Conservation (phyloP, 2,888 invertebrate genomes). For the Stenurella melanura region DNA sequence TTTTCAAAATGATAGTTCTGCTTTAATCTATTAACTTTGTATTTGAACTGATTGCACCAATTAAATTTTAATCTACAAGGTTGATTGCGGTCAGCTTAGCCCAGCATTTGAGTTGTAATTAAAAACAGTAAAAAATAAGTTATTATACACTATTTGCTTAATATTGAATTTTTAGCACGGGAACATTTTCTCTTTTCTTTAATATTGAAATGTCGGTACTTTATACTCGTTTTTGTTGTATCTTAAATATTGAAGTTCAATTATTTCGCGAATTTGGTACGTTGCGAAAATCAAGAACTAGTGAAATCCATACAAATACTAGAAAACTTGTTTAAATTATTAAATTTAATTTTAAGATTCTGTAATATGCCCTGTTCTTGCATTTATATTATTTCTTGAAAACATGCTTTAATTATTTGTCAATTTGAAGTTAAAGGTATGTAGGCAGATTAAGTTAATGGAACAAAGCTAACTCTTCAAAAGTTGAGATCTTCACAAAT, state of each 20-base stretch:
- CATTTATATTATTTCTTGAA: too few species aligned
- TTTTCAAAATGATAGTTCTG: slow-evolving; percentile 38
- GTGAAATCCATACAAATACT: not conserved
- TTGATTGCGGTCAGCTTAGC: slow-evolving; percentile 32
- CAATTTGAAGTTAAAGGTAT: too few species aligned
- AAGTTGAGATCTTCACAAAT: too few species aligned
- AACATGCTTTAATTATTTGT: too few species aligned
- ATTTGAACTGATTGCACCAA: slow-evolving; percentile 31
- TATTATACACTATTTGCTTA: slow-evolving; percentile 27
- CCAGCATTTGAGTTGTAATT: slow-evolving; percentile 36
- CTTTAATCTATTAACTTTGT: slow-evolving; percentile 28
- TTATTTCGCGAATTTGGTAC: not conserved
- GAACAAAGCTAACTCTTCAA: too few species aligned
- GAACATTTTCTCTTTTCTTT: slow-evolving; percentile 38
- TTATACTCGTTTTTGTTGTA: slow-evolving; percentile 3
- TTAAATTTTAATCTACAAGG: slow-evolving; percentile 37
- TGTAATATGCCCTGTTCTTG: slow-evolving; percentile 15
- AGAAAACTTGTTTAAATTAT: not conserved
- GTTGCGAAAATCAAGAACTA: slow-evolving; percentile 20
- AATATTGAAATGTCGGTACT: slow-evolving; percentile 9
- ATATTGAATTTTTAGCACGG: slow-evolving; percentile 20
- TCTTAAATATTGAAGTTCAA: slow-evolving; percentile 15
- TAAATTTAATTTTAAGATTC: not conserved
- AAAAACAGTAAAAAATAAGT: slow-evolving; percentile 36
- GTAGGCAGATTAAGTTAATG: too few species aligned